Evolutionary conservation across 2,888 invertebrate genomes (phyloP), one percentile per base, ranked within the genome.

Genomic region (Dusona sp.): DNA sequence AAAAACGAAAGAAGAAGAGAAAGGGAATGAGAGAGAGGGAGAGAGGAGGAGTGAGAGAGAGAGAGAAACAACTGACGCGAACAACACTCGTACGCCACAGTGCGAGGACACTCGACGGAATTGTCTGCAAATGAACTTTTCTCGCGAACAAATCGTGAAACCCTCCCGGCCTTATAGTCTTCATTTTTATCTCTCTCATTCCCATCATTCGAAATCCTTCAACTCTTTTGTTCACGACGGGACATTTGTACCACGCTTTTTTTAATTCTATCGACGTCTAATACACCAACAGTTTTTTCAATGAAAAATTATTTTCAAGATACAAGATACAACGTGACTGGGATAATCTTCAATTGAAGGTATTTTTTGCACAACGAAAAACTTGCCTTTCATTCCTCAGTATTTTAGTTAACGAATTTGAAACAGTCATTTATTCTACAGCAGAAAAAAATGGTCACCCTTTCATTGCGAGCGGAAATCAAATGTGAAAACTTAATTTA

Each of bases 71-170:
- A 84, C 78, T 77, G 74, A 64, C 78, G 79, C 78, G 79, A 83
- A 77, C 74, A 85, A 83, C 85, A 82, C 79, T 83, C 78, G 80
- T 80, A 57, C 77, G 33, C 72, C 79, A 81, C 73, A 79, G 79
- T 73, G 83, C 83, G 83, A 83, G 81, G 86, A 88, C 88, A 88
- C 88, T 88, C 85, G 75, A 77, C 85, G 85, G 83, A 78, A 83
- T 86, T 85, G 87, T 85, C 83, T 83, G 82, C 83, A 83, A 85
- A 86, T 85, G 82, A 85, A 87, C 79, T 85, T 85, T 85, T 61
- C 79, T 83, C 87, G 83, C 70, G 48, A 72, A 74, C 54, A 82
- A 75, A 75, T 79, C 77, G 75, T 45, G 36, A 83, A 83, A 57
- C 79, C 73, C 51, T 79, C 74, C 22, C 74, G 74, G 79, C 73